These are phyloP conservation scores for Neopelma chrysocephalum DNA, from an alignment of 2,797 vertebrate genomes.

Conservation along the genomic window DNA sequence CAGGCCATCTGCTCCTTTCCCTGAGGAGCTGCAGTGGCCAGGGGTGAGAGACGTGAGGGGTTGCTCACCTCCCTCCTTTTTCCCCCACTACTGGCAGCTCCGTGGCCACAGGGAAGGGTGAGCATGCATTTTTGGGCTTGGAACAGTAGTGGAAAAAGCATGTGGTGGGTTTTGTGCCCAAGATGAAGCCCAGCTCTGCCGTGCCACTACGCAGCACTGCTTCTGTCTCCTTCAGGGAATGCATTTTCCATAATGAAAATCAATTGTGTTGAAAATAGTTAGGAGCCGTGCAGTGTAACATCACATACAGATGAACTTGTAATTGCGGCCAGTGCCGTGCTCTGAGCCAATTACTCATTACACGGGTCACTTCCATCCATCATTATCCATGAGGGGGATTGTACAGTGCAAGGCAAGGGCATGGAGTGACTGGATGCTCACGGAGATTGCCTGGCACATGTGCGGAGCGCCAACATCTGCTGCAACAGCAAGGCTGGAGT, in stretches of 20 bases:
- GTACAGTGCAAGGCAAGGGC: fast-evolving
- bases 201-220: fast-evolving
- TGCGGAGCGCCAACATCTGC: not conserved
- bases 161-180: fast-evolving
- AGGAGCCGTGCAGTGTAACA: not conserved
- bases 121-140: fast-evolving
- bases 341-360: not conserved
- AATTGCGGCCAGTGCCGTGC: fast-evolving
- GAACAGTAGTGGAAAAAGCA: not conserved
- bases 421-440: fast-evolving
- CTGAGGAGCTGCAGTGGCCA: not conserved
- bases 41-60: fast-evolving
- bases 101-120: not conserved
- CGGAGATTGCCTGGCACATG: fast-evolving
- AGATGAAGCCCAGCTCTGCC: not conserved
- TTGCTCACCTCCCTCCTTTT: not conserved
- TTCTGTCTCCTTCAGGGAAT: fast-evolving
- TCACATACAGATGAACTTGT: fast-evolving
- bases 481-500: not conserved
- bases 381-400: fast-evolving
- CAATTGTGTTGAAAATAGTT: not conserved
- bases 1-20: fast-evolving
- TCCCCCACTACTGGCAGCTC: not conserved
- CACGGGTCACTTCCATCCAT: not conserved
- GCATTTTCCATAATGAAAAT: not conserved